phyloP scores from a whole-genome alignment of 2,888 invertebrate genomes.

The Eupithecia vulgata region DNA sequence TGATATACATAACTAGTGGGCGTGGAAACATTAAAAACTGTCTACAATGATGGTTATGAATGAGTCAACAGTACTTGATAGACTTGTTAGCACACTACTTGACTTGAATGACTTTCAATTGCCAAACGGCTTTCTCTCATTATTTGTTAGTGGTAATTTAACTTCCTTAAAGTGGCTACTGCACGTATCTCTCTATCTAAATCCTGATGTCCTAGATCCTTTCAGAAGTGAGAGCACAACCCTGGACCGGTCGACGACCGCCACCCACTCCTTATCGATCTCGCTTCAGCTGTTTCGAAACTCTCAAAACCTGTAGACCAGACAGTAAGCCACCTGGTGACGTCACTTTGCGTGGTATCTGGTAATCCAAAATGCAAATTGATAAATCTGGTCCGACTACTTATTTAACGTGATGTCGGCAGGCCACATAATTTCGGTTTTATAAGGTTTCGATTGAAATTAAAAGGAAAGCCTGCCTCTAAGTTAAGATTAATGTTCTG shows the following conservation, averaged over 20 bases:
- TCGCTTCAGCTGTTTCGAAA: slow-evolving; percentile 40
- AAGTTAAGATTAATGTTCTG: not conserved
- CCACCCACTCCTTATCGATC: slow-evolving; percentile 59
- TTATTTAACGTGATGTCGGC: slow-evolving; percentile 42
- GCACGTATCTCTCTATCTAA: not conserved
- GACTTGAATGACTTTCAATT: slow-evolving; percentile 19
- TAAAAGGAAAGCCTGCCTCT: slow-evolving; percentile 12
- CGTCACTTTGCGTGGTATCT: slow-evolving; percentile 41
- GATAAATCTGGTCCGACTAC: slow-evolving; percentile 41
- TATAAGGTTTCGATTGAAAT: slow-evolving; percentile 33
- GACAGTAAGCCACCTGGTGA: slow-evolving; percentile 25
- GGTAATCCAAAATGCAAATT: slow-evolving; percentile 44
- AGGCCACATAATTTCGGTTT: slow-evolving; percentile 19
- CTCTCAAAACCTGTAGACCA: slow-evolving; percentile 34
- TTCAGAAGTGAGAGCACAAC: slow-evolving; percentile 44
- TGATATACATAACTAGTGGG: slow-evolving; percentile 1
- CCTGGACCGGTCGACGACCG: slow-evolving; percentile 58
- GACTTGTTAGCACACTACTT: slow-evolving; percentile 23
- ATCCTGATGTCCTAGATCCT: slow-evolving; percentile 27
- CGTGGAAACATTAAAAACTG: slow-evolving; percentile 11
- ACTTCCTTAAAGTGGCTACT: not conserved
- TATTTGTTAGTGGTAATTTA: slow-evolving; percentile 7
- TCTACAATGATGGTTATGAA: slow-evolving; percentile 18
- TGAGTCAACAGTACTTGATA: slow-evolving; percentile 26
- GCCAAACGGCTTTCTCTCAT: slow-evolving; percentile 29